Evolutionary conservation across 2,113 vertebrate species (phyloP), one percentile per base, ranked within the genome.

Genomic region (Psettodes erumei): DNA sequence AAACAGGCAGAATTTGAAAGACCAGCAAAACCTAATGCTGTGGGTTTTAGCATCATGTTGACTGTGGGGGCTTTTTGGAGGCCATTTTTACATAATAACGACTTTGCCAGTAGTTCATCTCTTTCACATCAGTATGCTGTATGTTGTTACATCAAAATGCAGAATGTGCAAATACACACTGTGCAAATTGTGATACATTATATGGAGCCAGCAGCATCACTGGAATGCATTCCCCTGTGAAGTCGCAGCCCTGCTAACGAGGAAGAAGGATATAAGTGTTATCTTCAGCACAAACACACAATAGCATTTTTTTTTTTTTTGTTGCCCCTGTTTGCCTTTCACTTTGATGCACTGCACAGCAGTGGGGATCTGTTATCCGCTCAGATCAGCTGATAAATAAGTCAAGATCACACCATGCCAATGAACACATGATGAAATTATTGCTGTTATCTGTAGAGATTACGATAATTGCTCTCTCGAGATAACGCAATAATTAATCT

Each of bases 311-410:
- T n/a, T n/a, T n/a, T n/a, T n/a, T n/a, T n/a, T n/a, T n/a, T n/a
- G n/a, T 13, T 33, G 32, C 47, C 48, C 23, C 2, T 78, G 67
- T 72, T 60, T 79, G 68, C 28, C 2, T 61, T 71, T 71, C 51
- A 15, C 38, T 10, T 61, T 67, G 30, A 47, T 40, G 13, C 69
- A 54, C 18, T 37, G 18, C 28, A 38, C 54, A 45, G 32, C 15
- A 32, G 35, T 43, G 23, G 5, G 19, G 6, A 37, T 13, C 12
- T 23, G 35, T 69, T 28, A 45, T 33, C 28, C 6, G 30, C 15
- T 28, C 45, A 35, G 21, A 73, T 48, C 12, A 23, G 2, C 27
- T 43, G 16, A 59, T 63, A 19, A 30, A 12, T 1, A 50, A 23
- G 50, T 25, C 23, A 21, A 27, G 42, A 35, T 30, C 30, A 47